Evolutionary conservation across 1,140 invertebrate species (phyloP).

Genomic region (Calliphora vicina): DNA sequence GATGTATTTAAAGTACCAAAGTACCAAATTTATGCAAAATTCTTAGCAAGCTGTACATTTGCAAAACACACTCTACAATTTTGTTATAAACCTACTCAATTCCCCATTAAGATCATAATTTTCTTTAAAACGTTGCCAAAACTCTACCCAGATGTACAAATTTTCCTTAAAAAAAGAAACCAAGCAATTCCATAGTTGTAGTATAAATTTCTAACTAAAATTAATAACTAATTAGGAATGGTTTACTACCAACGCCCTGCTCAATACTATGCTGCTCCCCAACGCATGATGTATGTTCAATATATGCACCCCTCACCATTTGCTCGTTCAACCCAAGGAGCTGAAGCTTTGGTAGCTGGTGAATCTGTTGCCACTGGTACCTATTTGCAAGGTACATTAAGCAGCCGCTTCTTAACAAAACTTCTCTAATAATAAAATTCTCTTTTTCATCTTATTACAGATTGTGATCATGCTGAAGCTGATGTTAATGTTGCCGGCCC

Average conservation of each 20-base stretch:
- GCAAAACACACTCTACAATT: no score
- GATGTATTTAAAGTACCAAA: no score
- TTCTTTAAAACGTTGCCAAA: no score
- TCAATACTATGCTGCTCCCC: slow-evolving; percentile 52
- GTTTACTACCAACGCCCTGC: slow-evolving; percentile 58
- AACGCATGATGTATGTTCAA: slow-evolving; percentile 61
- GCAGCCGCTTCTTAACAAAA: no score
- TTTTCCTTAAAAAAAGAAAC: no score
- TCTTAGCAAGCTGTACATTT: no score
- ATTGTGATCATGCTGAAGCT: slow-evolving; percentile 61
- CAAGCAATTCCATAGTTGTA: no score
- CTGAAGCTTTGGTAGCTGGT: slow-evolving; percentile 57
- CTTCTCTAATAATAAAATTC: neutral
- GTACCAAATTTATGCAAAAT: no score
- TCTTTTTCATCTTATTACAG: slow-evolving; percentile 45
- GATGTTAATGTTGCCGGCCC: slow-evolving; percentile 43
- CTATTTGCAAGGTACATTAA: slow-evolving; percentile 57
- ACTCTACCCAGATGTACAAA: no score
- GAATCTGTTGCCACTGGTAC: slow-evolving; percentile 60
- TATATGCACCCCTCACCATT: slow-evolving; percentile 56
- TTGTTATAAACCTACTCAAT: no score
- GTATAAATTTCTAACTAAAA: no score
- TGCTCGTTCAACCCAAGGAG: slow-evolving; percentile 57
- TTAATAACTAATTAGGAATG: slow-evolving; percentile 48
- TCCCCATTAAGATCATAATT: no score